Base-by-base conservation (phyloP, 2,888 invertebrate species). In the Odontomyia ornata region DNA sequence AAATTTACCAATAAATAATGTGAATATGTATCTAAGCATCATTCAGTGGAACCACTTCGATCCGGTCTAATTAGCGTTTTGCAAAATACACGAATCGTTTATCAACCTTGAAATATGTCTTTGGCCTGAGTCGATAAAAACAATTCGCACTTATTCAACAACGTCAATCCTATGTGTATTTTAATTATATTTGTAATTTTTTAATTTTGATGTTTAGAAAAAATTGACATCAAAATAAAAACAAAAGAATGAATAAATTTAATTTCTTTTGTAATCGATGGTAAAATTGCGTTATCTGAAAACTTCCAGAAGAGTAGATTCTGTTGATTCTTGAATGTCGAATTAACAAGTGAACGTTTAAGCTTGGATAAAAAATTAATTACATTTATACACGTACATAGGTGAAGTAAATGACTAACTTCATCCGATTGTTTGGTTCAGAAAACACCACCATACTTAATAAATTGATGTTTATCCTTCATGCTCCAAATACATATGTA, bases 11-110 rank as follows among this genome's bases (percentile, higher is more conserved):
- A 52, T 9, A 52, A 36, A 5, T 36, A 9, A 36, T 52, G 13
- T 52, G 13, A 9, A 9, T 36, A 36, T 36, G 36, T 36, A 36
- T 9, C 5, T 36, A 5, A 36, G 9, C 36, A 36, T 65, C 18
- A 65, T 7, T 65, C 7, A 62, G 4, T n/a, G 52, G 36, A 27
- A 18, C 65, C 36, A 36, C 36, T 65, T 25, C 15, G 69, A 69
- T 69, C 69, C 72, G 72, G 72, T 72, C 72, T 72, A 72, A 72
- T 72, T 56, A 27, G 47, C 27, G 47, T 47, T 28, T 21, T 57
- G 18, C 56, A 36, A 23, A 21, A 30, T 57, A 27, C 9, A 30
- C 30, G 21, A 73, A 36, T 1, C 18, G 60, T n/a, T 36, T 18
- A 43, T 23, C 60, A 60, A 21, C 73, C 73, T 73, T 73, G 73